Evolutionary conservation across 2,888 invertebrate genomes (phyloP), one percentile per base, ranked within the genome.

Genomic region (Eumacrocentrus americanus): DNA sequence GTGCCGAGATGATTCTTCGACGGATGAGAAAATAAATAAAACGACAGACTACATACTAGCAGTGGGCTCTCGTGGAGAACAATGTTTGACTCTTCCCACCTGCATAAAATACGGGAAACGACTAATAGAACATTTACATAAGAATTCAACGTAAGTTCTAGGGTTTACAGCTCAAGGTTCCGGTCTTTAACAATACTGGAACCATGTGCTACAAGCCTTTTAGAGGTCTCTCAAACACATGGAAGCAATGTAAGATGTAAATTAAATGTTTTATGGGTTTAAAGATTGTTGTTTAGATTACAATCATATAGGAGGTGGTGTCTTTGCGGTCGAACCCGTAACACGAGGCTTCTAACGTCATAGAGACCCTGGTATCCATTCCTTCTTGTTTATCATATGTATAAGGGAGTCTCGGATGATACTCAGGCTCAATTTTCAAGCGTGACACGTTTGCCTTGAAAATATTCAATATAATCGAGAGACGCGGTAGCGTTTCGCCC

Each of bases 371-470:
- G 54, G 48, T 65, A 67, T 67, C 55, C 52, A 55, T 65, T 65
- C 57, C 65, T 59, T 59, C 57, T 54, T 53, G 62, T 62, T 65
- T 58, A 58, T 60, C 51, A 48, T 58, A 20, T 56, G 59, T 50
- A 42, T 40, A 37, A 29, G 9, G 4, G 46, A 53, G 55, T 53
- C 34, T 22, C 23, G 23, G 14, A 22, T 46, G 35, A 54, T 25
- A 16, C 44, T 29, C 37, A 20, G 48, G 47, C 53, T 67, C 67
- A 57, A 64, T 66, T 67, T 67, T 42, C 60, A 63, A 60, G 52
- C 35, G 42, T 51, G 38, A 58, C 53, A 63, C 34, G 64, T 63
- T 67, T 44, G 47, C 65, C 67, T 67, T 67, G 65, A 63, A 12
- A 52, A 60, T 40, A 20, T 14, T 9, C 42, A 14, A 35, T 40